These are phyloP conservation scores for Aythya baeri DNA, from an alignment of 2,113 vertebrate species.

Conservation along the genomic window DNA sequence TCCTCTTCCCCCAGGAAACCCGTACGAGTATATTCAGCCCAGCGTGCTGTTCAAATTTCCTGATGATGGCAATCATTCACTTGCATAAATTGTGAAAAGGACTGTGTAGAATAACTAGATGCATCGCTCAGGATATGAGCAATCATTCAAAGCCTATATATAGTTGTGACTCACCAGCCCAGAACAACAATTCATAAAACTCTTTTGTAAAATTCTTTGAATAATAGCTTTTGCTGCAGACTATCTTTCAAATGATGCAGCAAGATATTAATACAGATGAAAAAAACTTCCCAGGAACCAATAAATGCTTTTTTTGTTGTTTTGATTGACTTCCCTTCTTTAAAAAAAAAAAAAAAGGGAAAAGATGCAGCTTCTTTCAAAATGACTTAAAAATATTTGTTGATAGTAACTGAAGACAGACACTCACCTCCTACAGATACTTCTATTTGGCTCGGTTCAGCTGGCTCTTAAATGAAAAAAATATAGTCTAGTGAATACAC, in stretches of 20 bases:
- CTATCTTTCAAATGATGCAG: neutral
- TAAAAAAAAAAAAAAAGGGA: neutral
- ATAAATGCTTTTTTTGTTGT: neutral
- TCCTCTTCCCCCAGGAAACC: neutral
- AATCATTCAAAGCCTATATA: neutral
- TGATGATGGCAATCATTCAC: neutral
- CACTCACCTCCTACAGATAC: slow-evolving; percentile 68
- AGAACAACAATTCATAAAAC: neutral
- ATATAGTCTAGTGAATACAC: neutral
- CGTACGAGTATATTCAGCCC: neutral
- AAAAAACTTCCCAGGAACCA: neutral
- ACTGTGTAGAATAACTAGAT: neutral
- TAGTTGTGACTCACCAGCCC: neutral
- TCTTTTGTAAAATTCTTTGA: neutral
- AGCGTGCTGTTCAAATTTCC: neutral
- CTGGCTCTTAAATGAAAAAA: slow-evolving; percentile 66
- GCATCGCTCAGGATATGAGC: neutral
- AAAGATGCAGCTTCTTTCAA: neutral
- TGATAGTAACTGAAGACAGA: neutral
- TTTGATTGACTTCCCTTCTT: neutral
- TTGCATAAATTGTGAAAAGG: neutral
- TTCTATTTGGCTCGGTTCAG: slow-evolving; percentile 69
- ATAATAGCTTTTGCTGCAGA: neutral
- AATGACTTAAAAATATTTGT: neutral
- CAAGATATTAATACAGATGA: neutral